phyloP scores from a whole-genome alignment of 2,888 invertebrate genomes.

The Hirudinaria manillensis region DNA sequence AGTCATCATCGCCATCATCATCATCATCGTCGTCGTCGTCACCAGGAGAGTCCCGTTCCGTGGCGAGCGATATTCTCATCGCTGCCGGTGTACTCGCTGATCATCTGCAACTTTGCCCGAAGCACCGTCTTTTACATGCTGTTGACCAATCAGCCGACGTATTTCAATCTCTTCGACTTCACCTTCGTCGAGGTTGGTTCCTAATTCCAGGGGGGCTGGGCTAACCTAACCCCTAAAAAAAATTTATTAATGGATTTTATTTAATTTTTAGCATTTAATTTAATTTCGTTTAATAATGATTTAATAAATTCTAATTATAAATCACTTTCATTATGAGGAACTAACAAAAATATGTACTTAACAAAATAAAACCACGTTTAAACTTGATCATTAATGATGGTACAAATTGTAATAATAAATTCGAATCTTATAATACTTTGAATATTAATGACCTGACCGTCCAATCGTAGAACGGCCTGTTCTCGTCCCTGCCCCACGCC shows the following conservation, averaged over 20 bases:
- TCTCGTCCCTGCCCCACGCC: constrained; percentile 49
- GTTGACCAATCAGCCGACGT: constrained; percentile 51
- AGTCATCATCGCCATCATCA: too few relatives aligned
- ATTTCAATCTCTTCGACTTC: constrained; percentile 49
- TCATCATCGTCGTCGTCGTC: too few relatives aligned
- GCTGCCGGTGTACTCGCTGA: constrained; percentile 47
- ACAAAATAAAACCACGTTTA: too few relatives aligned
- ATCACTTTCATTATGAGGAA: too few relatives aligned
- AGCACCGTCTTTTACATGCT: constrained; percentile 50
- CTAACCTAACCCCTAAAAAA: too few relatives aligned
- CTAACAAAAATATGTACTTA: too few relatives aligned
- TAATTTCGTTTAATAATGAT: background rate
- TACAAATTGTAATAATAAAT: too few relatives aligned
- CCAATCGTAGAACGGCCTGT: constrained; percentile 47
- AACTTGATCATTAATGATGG: too few relatives aligned
- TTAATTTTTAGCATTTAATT: background rate
- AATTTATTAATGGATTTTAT: too few relatives aligned
- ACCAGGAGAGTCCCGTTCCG: constrained; percentile 47
- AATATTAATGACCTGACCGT: too few relatives aligned
- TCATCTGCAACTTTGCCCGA: constrained; percentile 49
- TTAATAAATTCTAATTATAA: too few relatives aligned
- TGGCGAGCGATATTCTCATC: constrained; percentile 49
- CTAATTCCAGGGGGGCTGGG: background rate
- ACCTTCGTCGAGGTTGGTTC: constrained; percentile 47
- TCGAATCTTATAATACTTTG: too few relatives aligned